Evolutionary conservation across 2,797 vertebrate genomes (phyloP), one percentile per base, ranked within the genome.

Genomic region (Hippoglossus hippoglossus): DNA sequence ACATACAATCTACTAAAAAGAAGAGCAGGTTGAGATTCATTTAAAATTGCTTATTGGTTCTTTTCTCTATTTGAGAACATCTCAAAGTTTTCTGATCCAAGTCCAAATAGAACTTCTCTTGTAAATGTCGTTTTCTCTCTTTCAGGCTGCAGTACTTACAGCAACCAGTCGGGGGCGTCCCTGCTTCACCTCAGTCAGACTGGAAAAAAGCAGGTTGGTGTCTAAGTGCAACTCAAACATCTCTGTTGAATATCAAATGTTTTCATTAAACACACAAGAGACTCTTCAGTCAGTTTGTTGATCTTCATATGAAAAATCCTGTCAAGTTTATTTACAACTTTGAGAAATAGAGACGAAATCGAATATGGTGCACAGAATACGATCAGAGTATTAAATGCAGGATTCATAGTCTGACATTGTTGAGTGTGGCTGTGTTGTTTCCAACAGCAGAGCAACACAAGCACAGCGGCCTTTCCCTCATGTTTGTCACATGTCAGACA

Each of bases 171-270:
- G 86, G 34, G 57, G 79, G 39, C 82, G 55, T 13, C 41, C 28
- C 63, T 85, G 85, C 56, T 74, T 76, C 73, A 75, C 36, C 59
- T 19, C 58, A 46, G 13, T 12, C 52, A 3, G 12, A 10, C 59
- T 41, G 21, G 58, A 25, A 50, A 2, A 3, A 21, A n/a, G 9
- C 13, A 63, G 62, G 71, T 66, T 22, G 18, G 47, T 51, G 16
- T n/a, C 1, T 0, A 16, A 24, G 15, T n/a, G 11, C 55, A 57
- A 34, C 19, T 13, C 50, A 24, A 1, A 11, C 56, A 58, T 1
- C 13, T 31, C 6, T 2, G 16, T 8, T 8, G n/a, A 4, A 55
- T 47, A 19, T 41, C 6, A 44, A 46, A 22, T 47, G 28, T 16
- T 56, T 66, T 55, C 31, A 34, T 11, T 10, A 0, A 26, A n/a